These are phyloP conservation scores for Polyodon spathula DNA, from an alignment of 2,113 vertebrate genomes.

Conservation along the genomic window DNA sequence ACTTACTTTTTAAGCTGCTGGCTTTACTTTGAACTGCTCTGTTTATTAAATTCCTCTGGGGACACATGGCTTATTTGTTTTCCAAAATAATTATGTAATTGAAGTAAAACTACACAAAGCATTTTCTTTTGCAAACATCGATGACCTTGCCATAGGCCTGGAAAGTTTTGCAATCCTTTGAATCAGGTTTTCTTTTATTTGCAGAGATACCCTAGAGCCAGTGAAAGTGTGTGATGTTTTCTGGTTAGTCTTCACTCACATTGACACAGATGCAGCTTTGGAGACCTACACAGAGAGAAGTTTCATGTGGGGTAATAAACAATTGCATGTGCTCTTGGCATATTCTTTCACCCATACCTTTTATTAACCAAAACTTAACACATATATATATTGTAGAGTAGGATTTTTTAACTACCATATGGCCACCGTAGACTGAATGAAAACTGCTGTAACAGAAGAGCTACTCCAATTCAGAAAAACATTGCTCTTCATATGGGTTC, in stretches of 20 bases:
- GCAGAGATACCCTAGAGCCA: slow-evolving; percentile 28
- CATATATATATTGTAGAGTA: no score
- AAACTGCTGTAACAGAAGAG: no score
- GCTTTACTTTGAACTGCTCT: slow-evolving; percentile 31
- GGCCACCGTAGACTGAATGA: no score
- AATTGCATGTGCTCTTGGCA: no score
- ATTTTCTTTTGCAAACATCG: slow-evolving; percentile 26
- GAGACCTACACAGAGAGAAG: slow-evolving; percentile 10
- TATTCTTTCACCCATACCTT: no score
- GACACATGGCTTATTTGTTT: slow-evolving; percentile 32
- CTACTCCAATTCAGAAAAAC: no score
- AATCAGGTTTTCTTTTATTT: slow-evolving; percentile 27
- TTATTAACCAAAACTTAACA: no score
- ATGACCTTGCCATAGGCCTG: slow-evolving; percentile 37
- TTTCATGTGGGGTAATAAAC: no score
- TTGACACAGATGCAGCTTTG: slow-evolving; percentile 10
- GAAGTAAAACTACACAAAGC: slow-evolving; percentile 31
- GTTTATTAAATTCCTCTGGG: slow-evolving; percentile 41
- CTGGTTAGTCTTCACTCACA: slow-evolving; percentile 16
- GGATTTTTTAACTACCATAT: no score
- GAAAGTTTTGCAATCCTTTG: slow-evolving; percentile 27
- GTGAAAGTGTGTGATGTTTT: slow-evolving; percentile 18
- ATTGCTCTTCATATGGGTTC: no score
- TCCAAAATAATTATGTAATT: slow-evolving; percentile 37
- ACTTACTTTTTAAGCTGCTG: slow-evolving; percentile 29